A percentile compares a stretch with the other conserved stretches of the same genome.
Evolutionary conservation across 2,113 vertebrate species (phyloP).

Genomic region (Mus musculus): GRCm39 chrX:143255001-143255500

Average conservation of each 20-base stretch:
- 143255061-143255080: slow-evolving; percentile 32
- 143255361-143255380: neutral
- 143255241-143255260: slow-evolving; percentile 35
- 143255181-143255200: neutral
- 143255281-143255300: neutral
- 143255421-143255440: slow-evolving; percentile 39
- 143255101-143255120: slow-evolving; percentile 46
- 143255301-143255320: slow-evolving; percentile 49
- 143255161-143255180: slow-evolving; percentile 11
- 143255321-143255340: slow-evolving; percentile 47
- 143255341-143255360: slow-evolving; percentile 52
- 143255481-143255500: slow-evolving; percentile 28
- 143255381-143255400: neutral
- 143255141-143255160: slow-evolving; percentile 43
- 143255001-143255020: neutral
- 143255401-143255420: slow-evolving; percentile 31
- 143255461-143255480: slow-evolving; percentile 29
- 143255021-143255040: slow-evolving; percentile 30
- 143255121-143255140: slow-evolving; percentile 27
- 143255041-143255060: slow-evolving; percentile 30
- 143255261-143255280: neutral
- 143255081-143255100: neutral
- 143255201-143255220: slow-evolving; percentile 4
- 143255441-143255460: slow-evolving; percentile 44
- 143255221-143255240: slow-evolving; percentile 53